Base-by-base conservation (phyloP, 2,888 invertebrate species). In the Minunthozetes semirufus region DNA sequence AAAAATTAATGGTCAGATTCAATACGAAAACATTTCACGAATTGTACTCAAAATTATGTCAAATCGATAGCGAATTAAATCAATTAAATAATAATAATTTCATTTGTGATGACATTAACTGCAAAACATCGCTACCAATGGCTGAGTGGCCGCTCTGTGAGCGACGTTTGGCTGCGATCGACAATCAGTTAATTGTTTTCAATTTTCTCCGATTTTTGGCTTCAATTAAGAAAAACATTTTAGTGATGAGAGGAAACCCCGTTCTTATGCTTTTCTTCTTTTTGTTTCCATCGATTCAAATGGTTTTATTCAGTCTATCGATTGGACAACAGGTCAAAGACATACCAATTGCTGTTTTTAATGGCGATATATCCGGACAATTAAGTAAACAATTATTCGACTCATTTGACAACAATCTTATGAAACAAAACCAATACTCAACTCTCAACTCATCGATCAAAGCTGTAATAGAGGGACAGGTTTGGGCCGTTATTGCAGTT, bases 131-230 rank as follows among this genome's bases (percentile, higher is more conserved):
- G 11, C 38, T 74, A 70, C 46, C 66, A 25, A 74, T 74, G 70
- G 74, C 74, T 27, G 42, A 74, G 27, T 74, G 74, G 74, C 74
- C 74, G 13, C 46, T 74, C 22, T 71, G 68, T 71, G 74, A 74
- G 48, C 74, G 74, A 15, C 66, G 74, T 17, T 19, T 66, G 15
- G 68, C 68, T 1, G 66, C 74, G 8, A 48, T 50, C n/a, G 17
- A 72, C 19, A 50, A 22, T 19, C 13, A 59, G 19, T 68, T 74
- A 38, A 68, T 74, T 42, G 48, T 68, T 42, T 59, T 74, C 29
- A 68, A 74, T 42, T 71, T 46, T 27, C 38, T 68, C 17, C 66
- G 74, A 50, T 42, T 74, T 6, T 56, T 19, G 42, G 42, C 74
- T 15, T 59, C 46, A 5, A 48, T 74, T n/a, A 50, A 48, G 48